Evolutionary conservation across 2,113 vertebrate genomes (phyloP).

Genomic region (Dicaeum eximium): DNA sequence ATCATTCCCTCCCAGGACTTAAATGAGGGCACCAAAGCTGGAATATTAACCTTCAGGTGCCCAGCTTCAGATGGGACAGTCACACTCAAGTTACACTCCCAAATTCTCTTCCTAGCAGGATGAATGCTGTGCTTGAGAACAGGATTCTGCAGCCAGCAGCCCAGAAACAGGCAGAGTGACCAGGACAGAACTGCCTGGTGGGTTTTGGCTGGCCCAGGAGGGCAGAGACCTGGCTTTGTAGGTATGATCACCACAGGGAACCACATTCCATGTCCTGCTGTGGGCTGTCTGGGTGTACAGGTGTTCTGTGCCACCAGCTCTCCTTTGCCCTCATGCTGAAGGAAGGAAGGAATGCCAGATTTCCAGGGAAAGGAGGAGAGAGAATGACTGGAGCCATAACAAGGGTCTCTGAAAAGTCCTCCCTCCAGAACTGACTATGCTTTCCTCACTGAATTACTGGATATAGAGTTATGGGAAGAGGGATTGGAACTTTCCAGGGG

Average conservation of each 20-base stretch:
- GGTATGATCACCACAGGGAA: not conserved
- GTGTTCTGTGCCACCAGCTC: not conserved
- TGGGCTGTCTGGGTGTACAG: not conserved
- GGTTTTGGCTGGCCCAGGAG: not conserved
- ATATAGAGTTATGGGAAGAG: not conserved
- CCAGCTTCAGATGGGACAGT: not conserved
- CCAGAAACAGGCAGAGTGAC: not conserved
- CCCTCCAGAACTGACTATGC: not conserved
- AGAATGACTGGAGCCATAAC: not conserved
- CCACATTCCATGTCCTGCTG: not conserved
- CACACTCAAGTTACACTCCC: not conserved
- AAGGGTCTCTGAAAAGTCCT: not conserved
- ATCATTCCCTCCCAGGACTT: not conserved
- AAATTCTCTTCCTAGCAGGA: not conserved
- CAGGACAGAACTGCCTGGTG: not conserved
- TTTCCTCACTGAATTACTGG: not conserved
- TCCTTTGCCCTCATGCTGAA: not conserved
- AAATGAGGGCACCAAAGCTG: not conserved
- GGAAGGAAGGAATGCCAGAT: not conserved
- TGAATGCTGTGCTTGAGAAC: not conserved
- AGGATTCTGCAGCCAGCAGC: not conserved
- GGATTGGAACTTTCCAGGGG: not conserved
- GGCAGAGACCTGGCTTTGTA: not conserved
- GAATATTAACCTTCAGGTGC: not conserved
- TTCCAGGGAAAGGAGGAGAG: conserved; percentile 15